These are phyloP conservation scores for Buathra laborator DNA, from an alignment of 2,888 invertebrate species.

Conservation along the genomic window DNA sequence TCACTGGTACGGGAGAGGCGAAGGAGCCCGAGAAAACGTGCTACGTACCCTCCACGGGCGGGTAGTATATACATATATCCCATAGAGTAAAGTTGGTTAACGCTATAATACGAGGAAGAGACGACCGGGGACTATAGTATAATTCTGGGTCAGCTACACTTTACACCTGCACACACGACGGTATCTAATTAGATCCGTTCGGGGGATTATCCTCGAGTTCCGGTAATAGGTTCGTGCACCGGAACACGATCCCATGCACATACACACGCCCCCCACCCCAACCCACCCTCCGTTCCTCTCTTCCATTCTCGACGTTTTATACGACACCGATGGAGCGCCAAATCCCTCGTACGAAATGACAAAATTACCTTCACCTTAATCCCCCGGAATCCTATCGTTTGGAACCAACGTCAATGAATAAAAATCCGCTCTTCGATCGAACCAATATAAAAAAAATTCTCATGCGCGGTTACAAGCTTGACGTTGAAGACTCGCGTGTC, in stretches of 20 bases:
- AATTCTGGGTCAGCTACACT: constrained; percentile 68
- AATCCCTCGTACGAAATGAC: constrained; percentile 62
- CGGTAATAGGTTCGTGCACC: constrained; percentile 46
- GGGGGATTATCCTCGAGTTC: constrained; percentile 66
- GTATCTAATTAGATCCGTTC: constrained; percentile 72
- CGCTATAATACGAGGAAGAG: background rate
- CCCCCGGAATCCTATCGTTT: constrained; percentile 22
- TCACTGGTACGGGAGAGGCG: background rate
- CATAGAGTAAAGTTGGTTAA: background rate
- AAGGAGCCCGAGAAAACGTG: constrained; percentile 20
- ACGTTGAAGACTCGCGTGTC: constrained; percentile 57
- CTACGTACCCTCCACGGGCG: background rate
- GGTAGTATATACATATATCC: background rate
- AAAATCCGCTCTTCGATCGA: constrained; percentile 35
- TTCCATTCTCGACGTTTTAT: constrained; percentile 1
- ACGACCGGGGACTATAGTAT: background rate
- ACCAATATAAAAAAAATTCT: constrained; percentile 52
- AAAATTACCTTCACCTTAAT: constrained; percentile 66
- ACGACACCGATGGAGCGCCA: constrained; percentile 46
- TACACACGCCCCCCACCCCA: background rate
- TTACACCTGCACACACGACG: constrained; percentile 68
- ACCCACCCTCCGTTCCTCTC: background rate
- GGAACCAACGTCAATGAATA: background rate
- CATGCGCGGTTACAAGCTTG: constrained; percentile 24
- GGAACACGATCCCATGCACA: constrained; percentile 12